phyloP scores from a whole-genome alignment of 2,113 vertebrate genomes.

The Crotalus horridus region DNA sequence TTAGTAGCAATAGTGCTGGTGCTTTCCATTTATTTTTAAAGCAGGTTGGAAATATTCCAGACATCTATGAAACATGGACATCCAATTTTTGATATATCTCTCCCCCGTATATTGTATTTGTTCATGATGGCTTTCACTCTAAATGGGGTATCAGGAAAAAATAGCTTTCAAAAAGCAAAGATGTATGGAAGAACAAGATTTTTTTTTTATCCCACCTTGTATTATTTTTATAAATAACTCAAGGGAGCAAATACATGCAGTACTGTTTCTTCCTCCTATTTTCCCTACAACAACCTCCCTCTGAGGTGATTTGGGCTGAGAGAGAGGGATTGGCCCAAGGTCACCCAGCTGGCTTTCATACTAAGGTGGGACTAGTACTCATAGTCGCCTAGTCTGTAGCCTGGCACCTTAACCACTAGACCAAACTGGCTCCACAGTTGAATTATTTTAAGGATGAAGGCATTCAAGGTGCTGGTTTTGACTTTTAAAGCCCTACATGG shows the following conservation, averaged over 20 bases:
- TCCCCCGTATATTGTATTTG: slow-evolving; percentile 16
- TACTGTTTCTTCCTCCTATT: background rate
- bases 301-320: background rate
- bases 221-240: background rate
- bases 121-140: slow-evolving; percentile 16
- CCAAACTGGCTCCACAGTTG: background rate
- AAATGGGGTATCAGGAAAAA: slow-evolving; percentile 4
- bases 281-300: background rate
- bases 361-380: background rate
- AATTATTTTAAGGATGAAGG: background rate
- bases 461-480: background rate
- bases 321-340: background rate
- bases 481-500: background rate
- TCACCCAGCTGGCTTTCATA: background rate
- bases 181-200: background rate
- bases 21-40: slow-evolving; percentile 45
- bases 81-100: slow-evolving; percentile 35
- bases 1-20: slow-evolving; percentile 15
- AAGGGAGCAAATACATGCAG: background rate
- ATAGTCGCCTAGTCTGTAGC: background rate
- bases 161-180: background rate
- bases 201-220: background rate
- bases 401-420: background rate
- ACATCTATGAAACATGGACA: slow-evolving; percentile 14
- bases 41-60: slow-evolving; percentile 35